Evolutionary conservation across 2,113 vertebrate species (phyloP).

Genomic region (Coptodon rendalli): DNA sequence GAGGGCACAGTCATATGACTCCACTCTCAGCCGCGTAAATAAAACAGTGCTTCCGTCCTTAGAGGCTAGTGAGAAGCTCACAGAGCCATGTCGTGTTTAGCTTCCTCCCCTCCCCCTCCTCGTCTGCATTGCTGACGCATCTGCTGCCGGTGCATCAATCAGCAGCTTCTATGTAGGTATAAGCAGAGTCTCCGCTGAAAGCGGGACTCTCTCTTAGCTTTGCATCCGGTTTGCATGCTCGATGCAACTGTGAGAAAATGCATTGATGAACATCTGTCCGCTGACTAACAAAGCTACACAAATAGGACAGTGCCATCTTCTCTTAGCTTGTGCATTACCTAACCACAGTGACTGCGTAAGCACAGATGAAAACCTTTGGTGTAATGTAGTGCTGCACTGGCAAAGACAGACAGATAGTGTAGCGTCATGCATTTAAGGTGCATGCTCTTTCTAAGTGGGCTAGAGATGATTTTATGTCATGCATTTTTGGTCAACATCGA

Average conservation of each 20-base stretch:
- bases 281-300: neutral
- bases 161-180: slow-evolving; percentile 85
- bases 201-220: slow-evolving; percentile 56
- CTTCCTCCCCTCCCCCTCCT: slow-evolving; percentile 70
- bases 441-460: neutral
- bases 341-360: slow-evolving; percentile 63
- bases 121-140: slow-evolving; percentile 85
- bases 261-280: slow-evolving; percentile 4
- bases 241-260: slow-evolving; percentile 55
- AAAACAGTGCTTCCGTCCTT: slow-evolving; percentile 46
- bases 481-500: neutral
- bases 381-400: slow-evolving; percentile 28
- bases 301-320: slow-evolving; percentile 23
- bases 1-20: slow-evolving; percentile 1
- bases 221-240: slow-evolving; percentile 1
- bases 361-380: slow-evolving; percentile 20
- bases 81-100: slow-evolving; percentile 47
- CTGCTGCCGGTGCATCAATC: slow-evolving; percentile 86
- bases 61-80: slow-evolving; percentile 34
- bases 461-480: neutral
- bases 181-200: slow-evolving; percentile 60
- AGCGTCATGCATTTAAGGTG: slow-evolving; percentile 8
- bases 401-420: slow-evolving; percentile 31
- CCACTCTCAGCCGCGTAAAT: slow-evolving; percentile 23
- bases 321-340: slow-evolving; percentile 29